Conservation (phyloP, 2,888 invertebrate species). For the Acanthoscelides obtectus region DNA sequence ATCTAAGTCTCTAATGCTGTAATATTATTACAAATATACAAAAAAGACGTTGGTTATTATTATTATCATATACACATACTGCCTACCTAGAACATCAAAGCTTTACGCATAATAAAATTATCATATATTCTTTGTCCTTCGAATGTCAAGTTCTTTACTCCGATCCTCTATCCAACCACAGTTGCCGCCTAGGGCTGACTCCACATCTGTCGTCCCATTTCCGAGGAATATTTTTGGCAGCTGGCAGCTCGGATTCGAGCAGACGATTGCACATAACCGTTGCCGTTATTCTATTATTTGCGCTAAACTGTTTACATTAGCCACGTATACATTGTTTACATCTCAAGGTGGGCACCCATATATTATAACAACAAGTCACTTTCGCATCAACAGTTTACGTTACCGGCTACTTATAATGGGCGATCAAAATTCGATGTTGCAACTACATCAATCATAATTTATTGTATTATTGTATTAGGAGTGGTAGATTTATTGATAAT, state of each 20-base stretch:
- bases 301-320: constrained; percentile 22
- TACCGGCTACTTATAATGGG: not conserved
- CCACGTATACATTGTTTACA: constrained; percentile 1
- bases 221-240: not conserved
- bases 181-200: too few species aligned
- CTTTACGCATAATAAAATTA: too few species aligned
- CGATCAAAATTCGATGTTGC: not conserved
- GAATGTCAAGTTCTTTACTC: too few species aligned
- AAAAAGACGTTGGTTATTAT: too few species aligned
- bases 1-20: too few species aligned
- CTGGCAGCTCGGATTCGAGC: not conserved
- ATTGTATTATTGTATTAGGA: not conserved
- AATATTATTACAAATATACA: too few species aligned
- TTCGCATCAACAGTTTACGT: not conserved
- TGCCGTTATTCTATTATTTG: constrained; percentile 17
- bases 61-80: too few species aligned
- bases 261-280: not conserved
- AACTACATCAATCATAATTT: not conserved
- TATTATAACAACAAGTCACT: not conserved
- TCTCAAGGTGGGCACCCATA: not conserved
- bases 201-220: not conserved
- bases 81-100: too few species aligned
- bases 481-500: not conserved
- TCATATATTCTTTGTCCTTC: too few species aligned
- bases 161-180: too few species aligned